Percentiles rank a stretch among this genome's conserved stretches.
phyloP scores from a whole-genome alignment of 2,113 vertebrate species.

The Pan paniscus region DNA sequence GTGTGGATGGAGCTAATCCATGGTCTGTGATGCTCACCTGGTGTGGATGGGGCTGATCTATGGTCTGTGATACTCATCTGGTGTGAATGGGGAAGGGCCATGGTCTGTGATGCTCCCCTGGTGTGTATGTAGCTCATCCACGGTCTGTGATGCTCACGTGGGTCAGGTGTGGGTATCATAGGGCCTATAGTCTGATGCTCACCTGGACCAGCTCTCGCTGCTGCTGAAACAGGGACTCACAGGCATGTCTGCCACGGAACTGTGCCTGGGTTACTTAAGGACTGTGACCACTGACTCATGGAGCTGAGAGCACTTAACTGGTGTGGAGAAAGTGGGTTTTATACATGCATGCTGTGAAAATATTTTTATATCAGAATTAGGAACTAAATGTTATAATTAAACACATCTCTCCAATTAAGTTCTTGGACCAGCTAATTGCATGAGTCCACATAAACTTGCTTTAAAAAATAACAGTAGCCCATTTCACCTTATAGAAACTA shows the following conservation, averaged over 20 bases:
- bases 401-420: neutral
- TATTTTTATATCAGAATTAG: fast-evolving
- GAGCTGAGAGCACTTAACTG: too few relatives aligned
- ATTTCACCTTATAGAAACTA: neutral
- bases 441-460: neutral
- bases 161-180: too few relatives aligned
- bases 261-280: neutral
- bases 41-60: too few relatives aligned
- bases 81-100: too few relatives aligned
- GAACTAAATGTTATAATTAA: neutral
- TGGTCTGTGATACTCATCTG: too few relatives aligned
- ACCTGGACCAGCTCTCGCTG: neutral
- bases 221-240: neutral
- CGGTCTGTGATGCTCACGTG: too few relatives aligned
- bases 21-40: too few relatives aligned
- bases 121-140: too few relatives aligned
- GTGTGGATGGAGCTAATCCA: too few relatives aligned
- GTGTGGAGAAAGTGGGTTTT: fast-evolving
- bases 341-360: fast-evolving
- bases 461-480: neutral
- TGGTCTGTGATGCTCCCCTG: too few relatives aligned
- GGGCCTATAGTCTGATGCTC: neutral
- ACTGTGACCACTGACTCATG: too few relatives aligned
- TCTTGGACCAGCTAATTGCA: fast-evolving
- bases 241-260: too few relatives aligned